phyloP scores from a whole-genome alignment of 2,888 invertebrate species.

The Leptogaster cylindrica region DNA sequence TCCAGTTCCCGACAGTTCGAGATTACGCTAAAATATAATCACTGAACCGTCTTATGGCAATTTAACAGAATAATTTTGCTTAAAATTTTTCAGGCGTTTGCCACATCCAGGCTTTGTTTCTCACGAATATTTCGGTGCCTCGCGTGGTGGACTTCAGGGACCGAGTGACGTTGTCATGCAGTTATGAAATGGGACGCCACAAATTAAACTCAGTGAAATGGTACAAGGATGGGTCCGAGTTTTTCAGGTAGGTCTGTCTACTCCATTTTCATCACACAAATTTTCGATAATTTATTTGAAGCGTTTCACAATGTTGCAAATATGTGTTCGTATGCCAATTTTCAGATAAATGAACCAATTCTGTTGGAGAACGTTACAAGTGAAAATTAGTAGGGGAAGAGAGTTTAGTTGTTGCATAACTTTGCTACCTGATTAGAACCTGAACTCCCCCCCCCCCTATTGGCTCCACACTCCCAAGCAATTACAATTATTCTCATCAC shows the following conservation, averaged over 20 bases:
- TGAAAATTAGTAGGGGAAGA: constrained; percentile 12
- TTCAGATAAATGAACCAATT: background rate
- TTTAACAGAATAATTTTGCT: constrained; percentile 29
- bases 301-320: constrained; percentile 3
- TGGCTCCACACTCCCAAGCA: background rate
- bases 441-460: background rate
- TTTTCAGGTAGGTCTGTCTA: constrained; percentile 60
- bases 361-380: constrained; percentile 58
- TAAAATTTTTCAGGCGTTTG: constrained; percentile 37
- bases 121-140: constrained; percentile 61
- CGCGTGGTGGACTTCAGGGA: constrained; percentile 61
- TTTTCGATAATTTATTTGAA: constrained; percentile 48
- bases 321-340: constrained; percentile 45
- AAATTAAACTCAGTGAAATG: constrained; percentile 62
- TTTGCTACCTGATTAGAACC: constrained; percentile 20
- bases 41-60: constrained; percentile 32
- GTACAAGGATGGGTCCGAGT: constrained; percentile 62
- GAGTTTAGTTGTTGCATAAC: constrained; percentile 17
- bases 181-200: constrained; percentile 61
- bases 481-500: too few relatives aligned
- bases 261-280: constrained; percentile 43
- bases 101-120: constrained; percentile 56
- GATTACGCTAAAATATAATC: constrained; percentile 35
- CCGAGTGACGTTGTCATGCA: constrained; percentile 60
- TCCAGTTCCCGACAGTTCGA: too few relatives aligned